Conservation (phyloP, 1,140 invertebrate species). For the Tribolium castaneum region DNA sequence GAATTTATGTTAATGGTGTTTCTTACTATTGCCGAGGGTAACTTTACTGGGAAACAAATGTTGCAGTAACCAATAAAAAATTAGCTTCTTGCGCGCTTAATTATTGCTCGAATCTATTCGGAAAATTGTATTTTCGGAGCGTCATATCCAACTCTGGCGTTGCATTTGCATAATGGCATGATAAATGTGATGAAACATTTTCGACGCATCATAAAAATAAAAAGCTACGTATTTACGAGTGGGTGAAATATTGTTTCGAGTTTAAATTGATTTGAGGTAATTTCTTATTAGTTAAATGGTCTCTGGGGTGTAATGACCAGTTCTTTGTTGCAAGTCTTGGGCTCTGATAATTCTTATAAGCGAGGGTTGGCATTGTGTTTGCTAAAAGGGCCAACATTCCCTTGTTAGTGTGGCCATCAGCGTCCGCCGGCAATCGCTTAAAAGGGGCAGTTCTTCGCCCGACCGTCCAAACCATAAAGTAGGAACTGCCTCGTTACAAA, state of each 20-base stretch:
- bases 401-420: conserved; percentile 38
- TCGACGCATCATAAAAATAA: too few species aligned
- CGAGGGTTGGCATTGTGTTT: conserved; percentile 39
- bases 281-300: neutral
- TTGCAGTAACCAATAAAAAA: conserved; percentile 31
- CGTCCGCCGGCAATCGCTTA: conserved; percentile 38
- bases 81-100: neutral
- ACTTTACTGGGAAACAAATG: conserved; percentile 12
- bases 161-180: too few species aligned
- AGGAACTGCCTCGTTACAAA: conserved; percentile 40
- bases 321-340: conserved; percentile 17
- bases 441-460: conserved; percentile 38
- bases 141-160: too few species aligned
- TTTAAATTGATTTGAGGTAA: too few species aligned
- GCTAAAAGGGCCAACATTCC: conserved; percentile 39
- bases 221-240: too few species aligned
- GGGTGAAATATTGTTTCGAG: too few species aligned
- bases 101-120: neutral
- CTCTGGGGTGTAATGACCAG: neutral
- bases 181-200: too few species aligned
- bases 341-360: conserved; percentile 29
- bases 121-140: too few species aligned
- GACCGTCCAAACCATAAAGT: conserved; percentile 30
- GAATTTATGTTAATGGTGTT: conserved; percentile 33
- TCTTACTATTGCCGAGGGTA: conserved; percentile 31